phyloP scores from a whole-genome alignment of 2,113 vertebrate species.

The Cyprinus carpio region DNA sequence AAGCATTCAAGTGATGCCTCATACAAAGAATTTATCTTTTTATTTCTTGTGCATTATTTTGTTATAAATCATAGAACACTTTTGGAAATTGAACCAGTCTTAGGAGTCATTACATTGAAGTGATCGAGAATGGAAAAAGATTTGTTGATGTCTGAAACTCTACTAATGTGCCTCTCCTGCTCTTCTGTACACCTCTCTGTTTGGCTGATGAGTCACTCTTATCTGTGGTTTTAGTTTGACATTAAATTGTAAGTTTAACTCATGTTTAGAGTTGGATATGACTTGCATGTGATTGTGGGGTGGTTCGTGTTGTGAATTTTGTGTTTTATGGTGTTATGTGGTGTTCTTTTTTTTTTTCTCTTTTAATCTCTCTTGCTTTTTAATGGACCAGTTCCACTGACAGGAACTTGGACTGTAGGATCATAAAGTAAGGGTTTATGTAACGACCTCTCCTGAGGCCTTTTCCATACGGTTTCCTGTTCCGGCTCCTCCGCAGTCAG shows the following conservation, averaged over 20 bases:
- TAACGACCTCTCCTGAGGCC: conserved; percentile 34
- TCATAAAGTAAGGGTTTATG: conserved; percentile 41
- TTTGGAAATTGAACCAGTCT: background rate
- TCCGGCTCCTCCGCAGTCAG: conserved; percentile 23
- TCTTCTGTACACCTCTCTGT: background rate
- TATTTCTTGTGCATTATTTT: conserved; percentile 1
- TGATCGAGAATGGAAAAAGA: background rate
- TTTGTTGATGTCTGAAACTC: background rate
- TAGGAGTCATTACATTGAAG: background rate
- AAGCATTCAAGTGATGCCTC: background rate
- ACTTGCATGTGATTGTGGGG: background rate
- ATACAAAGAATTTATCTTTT: background rate
- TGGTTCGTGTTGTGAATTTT: background rate
- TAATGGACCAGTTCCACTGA: conserved; percentile 9
- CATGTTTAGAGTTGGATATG: conserved; percentile 6
- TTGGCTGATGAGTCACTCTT: background rate
- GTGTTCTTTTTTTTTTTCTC: background rate
- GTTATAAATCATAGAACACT: background rate
- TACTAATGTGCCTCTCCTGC: background rate
- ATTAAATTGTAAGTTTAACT: conserved; percentile 13
- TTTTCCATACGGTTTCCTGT: conserved; percentile 41
- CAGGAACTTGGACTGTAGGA: conserved; percentile 28
- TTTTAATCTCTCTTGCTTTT: background rate
- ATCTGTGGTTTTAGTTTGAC: background rate
- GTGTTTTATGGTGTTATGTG: background rate